These are phyloP conservation scores for Eumaeus atala DNA, from an alignment of 1,140 invertebrate genomes.

Conservation along the genomic window DNA sequence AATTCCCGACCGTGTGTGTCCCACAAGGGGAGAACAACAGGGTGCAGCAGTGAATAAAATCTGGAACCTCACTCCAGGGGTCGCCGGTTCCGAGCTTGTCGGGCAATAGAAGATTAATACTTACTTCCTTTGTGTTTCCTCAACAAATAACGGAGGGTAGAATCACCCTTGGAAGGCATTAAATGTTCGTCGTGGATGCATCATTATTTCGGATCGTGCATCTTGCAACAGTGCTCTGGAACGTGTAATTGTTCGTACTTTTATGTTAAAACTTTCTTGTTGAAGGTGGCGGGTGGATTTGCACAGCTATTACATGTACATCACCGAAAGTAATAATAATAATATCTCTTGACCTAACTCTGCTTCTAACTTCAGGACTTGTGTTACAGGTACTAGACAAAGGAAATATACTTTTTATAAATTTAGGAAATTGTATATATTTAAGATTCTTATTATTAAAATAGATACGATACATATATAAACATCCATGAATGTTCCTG, in stretches of 20 bases:
- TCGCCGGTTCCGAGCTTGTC: conserved; percentile 41
- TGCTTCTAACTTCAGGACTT: too few relatives aligned
- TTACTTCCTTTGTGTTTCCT: conserved; percentile 47
- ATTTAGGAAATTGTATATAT: too few relatives aligned
- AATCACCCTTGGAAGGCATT: conserved; percentile 30
- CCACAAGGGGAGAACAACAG: conserved; percentile 39
- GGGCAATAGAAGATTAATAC: conserved; percentile 62
- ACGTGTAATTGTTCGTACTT: conserved; percentile 6
- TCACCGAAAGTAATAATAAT: too few relatives aligned
- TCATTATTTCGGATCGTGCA: conserved; percentile 40
- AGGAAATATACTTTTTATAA: too few relatives aligned
- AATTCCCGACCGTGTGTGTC: conserved; percentile 20
- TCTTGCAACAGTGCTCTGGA: conserved; percentile 15
- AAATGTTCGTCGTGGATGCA: conserved; percentile 31
- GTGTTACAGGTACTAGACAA: too few relatives aligned
- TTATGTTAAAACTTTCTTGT: not conserved
- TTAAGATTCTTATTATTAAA: too few relatives aligned
- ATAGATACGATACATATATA: too few relatives aligned
- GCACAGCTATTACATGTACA: too few relatives aligned
- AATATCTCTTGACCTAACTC: too few relatives aligned
- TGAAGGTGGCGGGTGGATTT: too few relatives aligned
- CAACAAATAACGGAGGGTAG: conserved; percentile 43
- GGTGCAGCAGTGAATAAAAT: conserved; percentile 41
- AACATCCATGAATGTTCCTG: too few relatives aligned
- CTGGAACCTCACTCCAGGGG: conserved; percentile 52